These are phyloP conservation scores for Platyscapa corneri DNA, from an alignment of 1,140 invertebrate genomes.

Conservation along the genomic window DNA sequence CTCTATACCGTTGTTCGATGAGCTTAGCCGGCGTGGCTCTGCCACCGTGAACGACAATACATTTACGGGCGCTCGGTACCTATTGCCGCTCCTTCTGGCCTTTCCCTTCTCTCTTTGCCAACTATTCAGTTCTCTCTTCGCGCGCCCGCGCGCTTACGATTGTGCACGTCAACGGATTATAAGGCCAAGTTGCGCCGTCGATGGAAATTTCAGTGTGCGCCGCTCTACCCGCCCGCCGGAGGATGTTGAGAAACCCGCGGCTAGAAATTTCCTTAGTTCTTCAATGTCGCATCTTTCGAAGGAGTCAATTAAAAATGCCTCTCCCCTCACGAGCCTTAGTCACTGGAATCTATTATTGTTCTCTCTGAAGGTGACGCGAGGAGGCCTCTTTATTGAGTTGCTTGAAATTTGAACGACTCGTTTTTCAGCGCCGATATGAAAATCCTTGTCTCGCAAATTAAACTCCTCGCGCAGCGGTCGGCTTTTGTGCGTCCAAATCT, in stretches of 20 bases:
- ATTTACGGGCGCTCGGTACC: constrained; percentile 34
- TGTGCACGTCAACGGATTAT: constrained; percentile 1
- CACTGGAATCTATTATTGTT: neutral
- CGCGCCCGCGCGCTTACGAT: neutral
- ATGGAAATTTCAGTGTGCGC: neutral
- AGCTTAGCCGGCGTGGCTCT: constrained; percentile 55
- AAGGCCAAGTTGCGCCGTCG: neutral
- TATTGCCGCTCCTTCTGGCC: neutral
- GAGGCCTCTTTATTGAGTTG: neutral
- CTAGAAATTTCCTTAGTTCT: constrained; percentile 1
- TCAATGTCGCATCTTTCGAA: neutral
- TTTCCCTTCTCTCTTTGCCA: constrained; percentile 26
- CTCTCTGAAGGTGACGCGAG: neutral
- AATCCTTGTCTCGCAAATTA: neutral
- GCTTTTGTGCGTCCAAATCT: neutral
- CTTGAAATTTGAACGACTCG: neutral
- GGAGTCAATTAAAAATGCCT: constrained; percentile 17
- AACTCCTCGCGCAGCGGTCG: neutral
- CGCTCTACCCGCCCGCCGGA: neutral
- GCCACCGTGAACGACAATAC: constrained; percentile 56
- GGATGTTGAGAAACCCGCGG: neutral
- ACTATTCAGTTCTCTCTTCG: neutral
- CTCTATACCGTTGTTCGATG: constrained; percentile 56
- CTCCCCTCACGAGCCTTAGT: neutral
- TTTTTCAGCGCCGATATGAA: neutral